A percentile compares a stretch with the other conserved stretches of the same genome.
These are phyloP conservation scores for Microplitis mediator DNA, from an alignment of 1,140 invertebrate genomes.

Conservation along the genomic window DNA sequence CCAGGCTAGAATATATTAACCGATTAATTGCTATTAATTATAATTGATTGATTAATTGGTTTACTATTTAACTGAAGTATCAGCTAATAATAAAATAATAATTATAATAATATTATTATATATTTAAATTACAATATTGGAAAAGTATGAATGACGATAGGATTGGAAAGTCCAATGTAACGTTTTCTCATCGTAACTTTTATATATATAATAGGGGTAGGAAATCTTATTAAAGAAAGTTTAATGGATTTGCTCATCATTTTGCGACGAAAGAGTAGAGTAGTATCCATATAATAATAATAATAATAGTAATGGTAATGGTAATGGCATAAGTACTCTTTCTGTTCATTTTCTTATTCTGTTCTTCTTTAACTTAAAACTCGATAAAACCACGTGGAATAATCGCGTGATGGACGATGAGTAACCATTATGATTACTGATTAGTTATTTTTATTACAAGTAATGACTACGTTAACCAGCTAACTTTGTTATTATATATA, in stretches of 20 bases:
- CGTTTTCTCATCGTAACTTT: not conserved
- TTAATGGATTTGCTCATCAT: conserved; percentile 25
- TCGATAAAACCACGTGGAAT: not conserved
- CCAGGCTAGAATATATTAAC: no score
- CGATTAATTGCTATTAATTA: no score
- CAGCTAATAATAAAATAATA: no score
- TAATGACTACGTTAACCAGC: no score
- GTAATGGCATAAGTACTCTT: no score
- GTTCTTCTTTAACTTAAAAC: not conserved
- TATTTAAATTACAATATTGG: not conserved
- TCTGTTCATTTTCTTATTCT: no score
- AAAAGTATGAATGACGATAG: not conserved
- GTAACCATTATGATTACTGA: not conserved
- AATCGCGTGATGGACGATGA: conserved; percentile 18
- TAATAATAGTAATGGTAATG: no score
- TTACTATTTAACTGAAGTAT: no score
- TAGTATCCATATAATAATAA: no score
- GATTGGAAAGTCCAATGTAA: not conserved
- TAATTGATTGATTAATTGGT: no score
- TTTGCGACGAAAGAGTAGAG: not conserved
- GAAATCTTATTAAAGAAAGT: conserved; percentile 33
- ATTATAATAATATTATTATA: no score
- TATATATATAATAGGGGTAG: not conserved
- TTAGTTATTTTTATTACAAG: not conserved
- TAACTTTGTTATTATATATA: no score